Percentiles rank a stretch among this genome's conserved stretches.
Evolutionary conservation across 1,140 invertebrate species (phyloP).

Genomic region (Uloborus diversus): DNA sequence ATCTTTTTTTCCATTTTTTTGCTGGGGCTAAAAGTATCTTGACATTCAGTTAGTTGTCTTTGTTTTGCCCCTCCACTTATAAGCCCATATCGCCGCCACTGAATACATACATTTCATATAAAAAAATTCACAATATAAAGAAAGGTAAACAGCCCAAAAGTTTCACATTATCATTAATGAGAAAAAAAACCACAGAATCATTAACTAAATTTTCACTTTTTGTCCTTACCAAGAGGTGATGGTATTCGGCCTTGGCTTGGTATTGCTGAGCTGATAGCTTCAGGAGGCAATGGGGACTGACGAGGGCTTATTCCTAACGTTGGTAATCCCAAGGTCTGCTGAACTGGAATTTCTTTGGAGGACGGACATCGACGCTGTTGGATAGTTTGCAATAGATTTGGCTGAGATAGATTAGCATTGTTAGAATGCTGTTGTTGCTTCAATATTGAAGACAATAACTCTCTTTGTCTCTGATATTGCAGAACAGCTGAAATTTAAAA

Average conservation of each 20-base stretch:
- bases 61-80: too few species aligned
- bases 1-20: too few species aligned
- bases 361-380: slow-evolving; percentile 35
- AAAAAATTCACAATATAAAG: background rate
- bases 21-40: too few species aligned
- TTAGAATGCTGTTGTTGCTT: slow-evolving; percentile 77
- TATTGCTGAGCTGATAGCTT: slow-evolving; percentile 12
- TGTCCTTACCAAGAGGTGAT: slow-evolving; percentile 65
- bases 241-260: slow-evolving; percentile 61
- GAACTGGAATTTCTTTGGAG: slow-evolving; percentile 42
- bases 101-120: too few species aligned
- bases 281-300: slow-evolving; percentile 43
- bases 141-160: background rate
- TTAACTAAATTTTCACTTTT: background rate
- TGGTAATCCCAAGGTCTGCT: slow-evolving; percentile 42
- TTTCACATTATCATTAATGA: background rate
- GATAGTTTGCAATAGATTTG: slow-evolving; percentile 22
- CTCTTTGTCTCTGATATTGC: slow-evolving; percentile 37
- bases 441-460: slow-evolving; percentile 64
- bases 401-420: slow-evolving; percentile 38
- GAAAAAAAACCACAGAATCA: background rate
- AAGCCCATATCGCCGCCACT: too few species aligned
- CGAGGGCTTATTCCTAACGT: slow-evolving; percentile 48
- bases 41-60: too few species aligned
- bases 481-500: slow-evolving; percentile 13